Conservation (phyloP, 2,797 vertebrate genomes). For the Nothura maculosa region DNA sequence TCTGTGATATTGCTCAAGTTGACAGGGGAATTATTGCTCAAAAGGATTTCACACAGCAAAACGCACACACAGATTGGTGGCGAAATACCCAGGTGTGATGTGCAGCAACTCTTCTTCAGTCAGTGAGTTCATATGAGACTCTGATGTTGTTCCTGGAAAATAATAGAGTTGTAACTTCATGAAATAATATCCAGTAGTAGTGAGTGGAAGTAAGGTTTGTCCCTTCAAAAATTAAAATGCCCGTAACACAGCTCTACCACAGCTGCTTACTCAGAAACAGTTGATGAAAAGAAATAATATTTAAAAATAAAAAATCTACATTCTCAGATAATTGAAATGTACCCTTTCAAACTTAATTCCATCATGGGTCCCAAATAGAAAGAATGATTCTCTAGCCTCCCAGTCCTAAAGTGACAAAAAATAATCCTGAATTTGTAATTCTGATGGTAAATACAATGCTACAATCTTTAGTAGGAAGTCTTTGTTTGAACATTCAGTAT, state of each 20-base stretch:
- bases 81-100: constrained; percentile 46
- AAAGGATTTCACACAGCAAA: constrained; percentile 66
- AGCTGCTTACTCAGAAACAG: not conserved
- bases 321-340: not conserved
- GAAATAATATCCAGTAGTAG: not conserved
- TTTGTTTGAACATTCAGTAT: not conserved
- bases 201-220: not conserved
- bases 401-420: not conserved
- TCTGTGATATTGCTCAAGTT: constrained; percentile 40
- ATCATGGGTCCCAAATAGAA: not conserved
- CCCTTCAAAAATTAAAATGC: not conserved
- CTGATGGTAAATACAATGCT: not conserved
- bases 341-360: not conserved
- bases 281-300: not conserved
- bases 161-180: not conserved
- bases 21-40: constrained; percentile 23
- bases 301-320: not conserved
- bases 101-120: constrained; percentile 19
- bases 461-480: not conserved
- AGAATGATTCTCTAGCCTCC: not conserved
- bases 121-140: not conserved
- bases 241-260: not conserved
- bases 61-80: constrained; percentile 38
- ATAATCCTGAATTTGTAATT: not conserved
- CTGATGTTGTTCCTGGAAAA: not conserved